phyloP scores from a whole-genome alignment of 2,888 invertebrate genomes.

The Drosophila fulvimacula region DNA sequence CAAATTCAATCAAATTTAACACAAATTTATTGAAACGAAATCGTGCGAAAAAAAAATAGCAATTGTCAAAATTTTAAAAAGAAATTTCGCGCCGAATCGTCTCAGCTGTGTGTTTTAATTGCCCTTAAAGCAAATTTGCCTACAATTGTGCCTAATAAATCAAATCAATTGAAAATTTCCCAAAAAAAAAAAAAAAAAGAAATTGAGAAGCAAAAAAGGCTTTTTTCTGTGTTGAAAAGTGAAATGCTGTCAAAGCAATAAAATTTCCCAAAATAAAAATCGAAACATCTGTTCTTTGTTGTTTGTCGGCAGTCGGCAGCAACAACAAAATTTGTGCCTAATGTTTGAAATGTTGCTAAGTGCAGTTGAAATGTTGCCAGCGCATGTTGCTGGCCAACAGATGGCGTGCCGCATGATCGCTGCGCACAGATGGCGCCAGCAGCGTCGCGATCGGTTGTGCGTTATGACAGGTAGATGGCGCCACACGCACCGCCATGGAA shows the following conservation, averaged over 20 bases:
- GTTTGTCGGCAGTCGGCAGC: constrained; percentile 32
- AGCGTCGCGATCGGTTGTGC: constrained; percentile 18
- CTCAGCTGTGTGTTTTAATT: constrained; percentile 16
- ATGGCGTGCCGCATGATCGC: constrained; percentile 37
- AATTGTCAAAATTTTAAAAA: constrained; percentile 1
- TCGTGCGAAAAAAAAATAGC: constrained; percentile 1
- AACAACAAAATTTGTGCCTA: constrained; percentile 28
- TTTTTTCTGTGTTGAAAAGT: constrained; percentile 54
- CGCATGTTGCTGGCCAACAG: constrained; percentile 44
- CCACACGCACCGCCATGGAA: constrained; percentile 2
- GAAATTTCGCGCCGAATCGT: constrained; percentile 11
- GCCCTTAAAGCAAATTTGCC: constrained; percentile 31
- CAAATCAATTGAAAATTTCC: constrained; percentile 14
- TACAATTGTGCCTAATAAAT: constrained; percentile 30
- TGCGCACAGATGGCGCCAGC: constrained; percentile 40
- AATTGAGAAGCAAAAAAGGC: not conserved
- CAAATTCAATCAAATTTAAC: constrained; percentile 9
- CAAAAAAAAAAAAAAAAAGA: not conserved
- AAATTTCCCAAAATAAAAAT: constrained; percentile 82
- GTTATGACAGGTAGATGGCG: constrained; percentile 25
- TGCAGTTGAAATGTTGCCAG: constrained; percentile 33
- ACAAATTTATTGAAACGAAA: not conserved
- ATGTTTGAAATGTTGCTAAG: constrained; percentile 34
- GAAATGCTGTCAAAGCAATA: constrained; percentile 71
- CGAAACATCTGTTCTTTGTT: constrained; percentile 75